Conservation (phyloP, 2,113 vertebrate genomes). For the Perccottus glenii region DNA sequence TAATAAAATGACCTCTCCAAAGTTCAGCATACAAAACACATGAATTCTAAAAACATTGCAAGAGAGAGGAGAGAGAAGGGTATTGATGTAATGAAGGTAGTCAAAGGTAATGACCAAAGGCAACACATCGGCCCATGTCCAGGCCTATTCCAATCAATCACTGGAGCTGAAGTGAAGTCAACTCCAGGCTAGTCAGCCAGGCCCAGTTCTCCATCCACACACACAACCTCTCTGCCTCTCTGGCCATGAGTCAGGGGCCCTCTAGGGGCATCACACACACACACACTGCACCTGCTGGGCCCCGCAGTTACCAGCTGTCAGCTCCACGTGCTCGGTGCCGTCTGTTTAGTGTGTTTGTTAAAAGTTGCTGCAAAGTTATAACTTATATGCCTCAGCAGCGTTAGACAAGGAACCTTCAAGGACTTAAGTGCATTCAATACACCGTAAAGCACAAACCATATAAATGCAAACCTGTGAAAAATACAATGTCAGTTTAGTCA, state of each 20-base stretch:
- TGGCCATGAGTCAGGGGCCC: conserved; percentile 77
- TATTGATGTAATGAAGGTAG: conserved; percentile 75
- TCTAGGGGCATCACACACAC: conserved; percentile 69
- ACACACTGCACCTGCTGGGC: conserved; percentile 75
- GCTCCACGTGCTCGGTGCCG: conserved; percentile 68
- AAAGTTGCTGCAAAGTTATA: conserved; percentile 65
- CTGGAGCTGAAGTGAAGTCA: conserved; percentile 73
- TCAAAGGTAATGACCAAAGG: conserved; percentile 72
- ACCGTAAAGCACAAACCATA: not conserved
- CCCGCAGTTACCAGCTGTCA: conserved; percentile 82
- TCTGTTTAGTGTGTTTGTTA: conserved; percentile 55
- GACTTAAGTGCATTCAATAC: conserved; percentile 45
- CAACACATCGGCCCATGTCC: conserved; percentile 64
- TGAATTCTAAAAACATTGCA: conserved; percentile 31
- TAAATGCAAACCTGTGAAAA: not conserved
- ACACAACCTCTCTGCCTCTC: conserved; percentile 60
- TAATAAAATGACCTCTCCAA: conserved; percentile 52
- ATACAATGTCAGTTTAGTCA: not conserved
- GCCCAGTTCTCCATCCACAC: conserved; percentile 39
- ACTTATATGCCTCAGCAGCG: conserved; percentile 50
- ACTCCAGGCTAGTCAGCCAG: conserved; percentile 70
- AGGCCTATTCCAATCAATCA: conserved; percentile 77
- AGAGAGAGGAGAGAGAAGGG: conserved; percentile 25
- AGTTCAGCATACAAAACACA: conserved; percentile 55
- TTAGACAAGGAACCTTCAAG: conserved; percentile 45